Base-by-base conservation (phyloP, 2,888 invertebrate genomes). In the Noctua fimbriata region DNA sequence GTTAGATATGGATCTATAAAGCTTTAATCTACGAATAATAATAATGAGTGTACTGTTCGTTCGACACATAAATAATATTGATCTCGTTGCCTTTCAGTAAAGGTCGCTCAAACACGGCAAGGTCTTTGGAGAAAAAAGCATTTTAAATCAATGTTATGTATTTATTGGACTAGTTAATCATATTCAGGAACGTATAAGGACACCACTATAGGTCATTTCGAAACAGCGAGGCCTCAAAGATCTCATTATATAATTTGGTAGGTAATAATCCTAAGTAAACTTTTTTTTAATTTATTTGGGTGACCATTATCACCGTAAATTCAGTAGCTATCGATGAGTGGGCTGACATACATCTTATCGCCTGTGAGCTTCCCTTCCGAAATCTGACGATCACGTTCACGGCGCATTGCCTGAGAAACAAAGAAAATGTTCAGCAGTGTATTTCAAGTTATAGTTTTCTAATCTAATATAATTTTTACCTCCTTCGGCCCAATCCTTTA, bases 341-440 rank as follows among this genome's bases (percentile, higher is more conserved):
- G 98, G 7, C 96, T 91, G 2, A 97, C 97, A 90, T 97, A 98
- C 72, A 94, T 93, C 2, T 97, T 96, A 69, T 97, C 97, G 28
- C 95, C 97, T 10, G 92, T 96, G 73, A 97, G 95, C 91, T 97
- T 97, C 16, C 98, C 98, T 14, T 92, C 90, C 9, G 93, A 92
- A 82, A 97, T 97, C 92, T 98, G 98, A 69, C 97, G 96, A 0
- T 96, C 91, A 32, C 98, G 97, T 91, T 98, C 98, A 1, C 84
- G 84, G 58, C 97, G 93, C 81, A 93, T 81, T 28, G 82, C 88
- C 93, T 93, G 12, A 58, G 32, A 75, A 67, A 60, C 7, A 78
- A 41, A 67, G 6, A 44, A 41, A 66, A 66, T n/a, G 5, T 2
- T 41, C 10, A n/a, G n/a, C 28, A 47, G 10, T 63, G 4, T 66